Evolutionary conservation across 1,140 invertebrate genomes (phyloP).

Genomic region (Zaprionus kolodkinae): DNA sequence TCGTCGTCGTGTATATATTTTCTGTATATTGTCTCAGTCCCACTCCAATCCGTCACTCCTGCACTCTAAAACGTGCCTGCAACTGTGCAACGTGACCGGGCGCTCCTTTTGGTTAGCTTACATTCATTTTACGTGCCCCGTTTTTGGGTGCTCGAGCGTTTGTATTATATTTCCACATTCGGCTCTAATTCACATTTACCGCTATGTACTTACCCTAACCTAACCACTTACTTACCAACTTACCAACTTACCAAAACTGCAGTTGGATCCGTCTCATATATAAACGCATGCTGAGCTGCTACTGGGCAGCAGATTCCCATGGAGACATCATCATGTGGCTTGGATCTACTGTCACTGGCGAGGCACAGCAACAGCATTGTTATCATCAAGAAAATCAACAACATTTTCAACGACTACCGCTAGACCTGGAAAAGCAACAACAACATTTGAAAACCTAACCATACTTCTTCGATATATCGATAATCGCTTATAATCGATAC

Average conservation of each 20-base stretch:
- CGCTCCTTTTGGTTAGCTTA: slow-evolving; percentile 64
- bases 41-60: neutral
- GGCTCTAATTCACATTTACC: slow-evolving; percentile 61
- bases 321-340: slow-evolving; percentile 63
- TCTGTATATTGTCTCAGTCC: slow-evolving; percentile 10
- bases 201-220: slow-evolving; percentile 46
- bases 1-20: neutral
- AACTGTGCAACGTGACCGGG: slow-evolving; percentile 68
- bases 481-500: slow-evolving; percentile 40
- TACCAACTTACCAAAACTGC: slow-evolving; percentile 42
- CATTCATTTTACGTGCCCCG: slow-evolving; percentile 51
- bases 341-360: slow-evolving; percentile 40
- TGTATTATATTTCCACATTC: slow-evolving; percentile 46
- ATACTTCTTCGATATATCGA: slow-evolving; percentile 37
- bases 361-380: slow-evolving; percentile 29
- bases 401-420: neutral
- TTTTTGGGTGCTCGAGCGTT: slow-evolving; percentile 38
- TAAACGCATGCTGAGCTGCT: slow-evolving; percentile 60
- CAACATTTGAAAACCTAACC: slow-evolving; percentile 46
- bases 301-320: slow-evolving; percentile 59
- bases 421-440: slow-evolving; percentile 14
- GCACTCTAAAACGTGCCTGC: slow-evolving; percentile 70
- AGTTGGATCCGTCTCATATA: slow-evolving; percentile 42
- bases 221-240: slow-evolving; percentile 20
- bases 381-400: slow-evolving; percentile 17